phyloP scores from a whole-genome alignment of 2,888 invertebrate genomes.

The Cabera pusaria region DNA sequence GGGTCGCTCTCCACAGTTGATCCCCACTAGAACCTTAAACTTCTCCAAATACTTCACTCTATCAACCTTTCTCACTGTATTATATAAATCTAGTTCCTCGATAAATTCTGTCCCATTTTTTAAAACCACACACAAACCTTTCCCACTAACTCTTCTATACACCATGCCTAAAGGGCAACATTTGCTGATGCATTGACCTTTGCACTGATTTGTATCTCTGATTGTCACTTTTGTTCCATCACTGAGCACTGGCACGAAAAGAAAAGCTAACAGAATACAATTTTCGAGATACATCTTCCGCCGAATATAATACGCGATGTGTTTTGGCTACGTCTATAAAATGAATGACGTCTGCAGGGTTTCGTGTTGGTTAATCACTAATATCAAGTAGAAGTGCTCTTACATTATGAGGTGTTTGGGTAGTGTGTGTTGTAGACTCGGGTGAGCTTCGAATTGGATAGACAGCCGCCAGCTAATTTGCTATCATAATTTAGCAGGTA shows the following conservation, averaged over 20 bases:
- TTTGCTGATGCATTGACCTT: slow-evolving; percentile 44
- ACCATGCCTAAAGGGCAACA: slow-evolving; percentile 49
- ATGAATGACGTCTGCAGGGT: slow-evolving; percentile 20
- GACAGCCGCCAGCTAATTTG: no score
- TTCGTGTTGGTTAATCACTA: no score
- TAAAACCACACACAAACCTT: slow-evolving; percentile 23
- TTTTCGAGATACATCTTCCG: no score
- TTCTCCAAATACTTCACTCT: slow-evolving; percentile 27
- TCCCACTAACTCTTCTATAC: slow-evolving; percentile 10
- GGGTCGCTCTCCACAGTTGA: slow-evolving; percentile 32
- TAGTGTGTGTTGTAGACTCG: no score
- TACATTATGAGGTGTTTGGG: no score
- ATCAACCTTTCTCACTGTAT: background rate
- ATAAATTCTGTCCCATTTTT: slow-evolving; percentile 20
- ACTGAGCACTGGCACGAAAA: slow-evolving; percentile 1
- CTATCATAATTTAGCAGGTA: no score
- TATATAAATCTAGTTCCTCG: slow-evolving; percentile 30
- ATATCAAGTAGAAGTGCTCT: no score
- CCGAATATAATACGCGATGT: slow-evolving; percentile 11
- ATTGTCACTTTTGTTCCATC: slow-evolving; percentile 13
- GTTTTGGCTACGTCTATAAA: slow-evolving; percentile 14
- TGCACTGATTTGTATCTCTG: slow-evolving; percentile 26
- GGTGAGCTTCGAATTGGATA: no score
- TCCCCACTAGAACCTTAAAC: slow-evolving; percentile 33
- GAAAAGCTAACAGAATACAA: background rate